Conservation (phyloP, 2,797 vertebrate genomes). For the Chelmon rostratus region DNA sequence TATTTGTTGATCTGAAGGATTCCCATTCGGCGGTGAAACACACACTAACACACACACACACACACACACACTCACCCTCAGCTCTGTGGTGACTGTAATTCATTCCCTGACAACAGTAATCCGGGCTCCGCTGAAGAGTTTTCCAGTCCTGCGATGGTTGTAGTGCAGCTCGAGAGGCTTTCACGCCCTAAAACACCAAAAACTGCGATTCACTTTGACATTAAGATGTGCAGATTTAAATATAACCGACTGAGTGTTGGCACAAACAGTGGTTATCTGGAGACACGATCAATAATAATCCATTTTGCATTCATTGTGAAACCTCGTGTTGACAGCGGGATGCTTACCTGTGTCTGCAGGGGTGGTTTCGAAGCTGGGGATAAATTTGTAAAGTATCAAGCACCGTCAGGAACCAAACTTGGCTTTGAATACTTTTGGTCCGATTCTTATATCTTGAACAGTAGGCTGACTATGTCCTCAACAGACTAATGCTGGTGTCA, state of each 20-base stretch:
- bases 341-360: neutral
- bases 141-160: constrained; percentile 6
- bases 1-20: constrained; percentile 70
- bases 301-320: neutral
- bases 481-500: too few species aligned
- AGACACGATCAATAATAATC: neutral
- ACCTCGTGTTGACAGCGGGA: neutral
- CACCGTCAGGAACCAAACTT: neutral
- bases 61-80: constrained; percentile 13
- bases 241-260: neutral
- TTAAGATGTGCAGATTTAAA: neutral
- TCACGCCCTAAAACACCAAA: neutral
- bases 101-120: constrained; percentile 33
- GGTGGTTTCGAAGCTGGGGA: neutral
- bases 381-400: neutral
- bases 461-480: neutral
- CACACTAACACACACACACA: constrained; percentile 12
- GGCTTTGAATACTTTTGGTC: neutral
- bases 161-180: neutral
- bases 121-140: constrained; percentile 2
- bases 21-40: constrained; percentile 32
- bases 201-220: neutral
- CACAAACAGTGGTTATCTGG: neutral
- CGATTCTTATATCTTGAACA: neutral
- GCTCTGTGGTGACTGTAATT: constrained; percentile 42